phyloP scores from a whole-genome alignment of 1,140 invertebrate species.

The Dreissena polymorpha region DNA sequence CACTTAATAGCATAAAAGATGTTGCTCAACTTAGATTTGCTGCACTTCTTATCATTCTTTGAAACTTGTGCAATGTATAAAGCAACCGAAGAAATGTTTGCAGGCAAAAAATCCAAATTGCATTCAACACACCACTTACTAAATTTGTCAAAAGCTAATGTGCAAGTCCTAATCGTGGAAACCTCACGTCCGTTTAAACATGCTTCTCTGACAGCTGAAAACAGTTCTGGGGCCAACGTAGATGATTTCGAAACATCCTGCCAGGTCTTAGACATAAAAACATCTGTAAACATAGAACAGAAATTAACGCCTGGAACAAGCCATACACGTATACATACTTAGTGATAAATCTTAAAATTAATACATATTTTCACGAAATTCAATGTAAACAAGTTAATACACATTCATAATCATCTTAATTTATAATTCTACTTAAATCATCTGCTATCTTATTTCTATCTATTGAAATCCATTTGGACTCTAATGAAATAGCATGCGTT shows the following conservation, averaged over 20 bases:
- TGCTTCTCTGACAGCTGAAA: no score
- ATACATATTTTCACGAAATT: no score
- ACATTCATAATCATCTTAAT: slow-evolving; percentile 33
- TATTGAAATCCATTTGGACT: slow-evolving; percentile 3
- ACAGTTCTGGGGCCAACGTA: no score
- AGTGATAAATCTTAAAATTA: no score
- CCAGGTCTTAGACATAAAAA: no score
- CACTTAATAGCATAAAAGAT: not conserved
- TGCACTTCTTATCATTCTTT: not conserved
- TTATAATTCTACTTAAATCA: not conserved
- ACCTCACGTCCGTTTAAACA: not conserved
- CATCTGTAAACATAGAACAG: no score
- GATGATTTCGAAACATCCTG: no score
- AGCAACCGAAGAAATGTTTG: not conserved
- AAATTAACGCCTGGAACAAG: no score
- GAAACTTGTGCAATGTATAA: not conserved
- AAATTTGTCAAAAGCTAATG: slow-evolving; percentile 6
- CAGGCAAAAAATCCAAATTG: not conserved
- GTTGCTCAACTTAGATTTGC: not conserved
- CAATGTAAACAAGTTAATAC: no score
- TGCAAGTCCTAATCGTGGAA: slow-evolving; percentile 5
- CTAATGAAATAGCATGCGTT: not conserved
- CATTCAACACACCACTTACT: slow-evolving; percentile 9
- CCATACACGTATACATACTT: no score
- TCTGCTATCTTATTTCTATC: slow-evolving; percentile 12